Conservation (phyloP, 2,113 vertebrate genomes). For the Oceanites oceanicus region DNA sequence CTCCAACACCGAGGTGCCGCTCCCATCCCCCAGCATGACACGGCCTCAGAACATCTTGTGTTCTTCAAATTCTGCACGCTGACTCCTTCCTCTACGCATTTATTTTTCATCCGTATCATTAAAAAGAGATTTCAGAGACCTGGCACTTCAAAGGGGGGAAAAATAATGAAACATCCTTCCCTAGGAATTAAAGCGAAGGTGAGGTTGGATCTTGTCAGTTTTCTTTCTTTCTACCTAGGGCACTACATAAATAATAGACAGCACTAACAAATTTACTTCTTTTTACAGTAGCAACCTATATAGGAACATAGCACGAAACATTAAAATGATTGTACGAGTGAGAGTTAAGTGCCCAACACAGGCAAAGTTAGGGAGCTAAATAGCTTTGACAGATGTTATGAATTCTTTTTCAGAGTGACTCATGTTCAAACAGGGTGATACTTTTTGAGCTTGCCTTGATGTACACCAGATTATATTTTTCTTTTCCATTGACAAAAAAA, state of each 20-base stretch:
- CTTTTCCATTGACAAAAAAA: not conserved
- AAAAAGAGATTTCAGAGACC: not conserved
- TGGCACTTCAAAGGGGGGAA: constrained; percentile 29
- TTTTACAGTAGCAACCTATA: not conserved
- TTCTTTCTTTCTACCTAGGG: not conserved
- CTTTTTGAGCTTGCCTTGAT: not conserved
- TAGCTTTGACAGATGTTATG: not conserved
- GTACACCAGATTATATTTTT: not conserved
- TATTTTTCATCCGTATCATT: not conserved
- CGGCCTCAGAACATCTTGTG: not conserved
- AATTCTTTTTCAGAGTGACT: not conserved
- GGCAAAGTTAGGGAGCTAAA: not conserved
- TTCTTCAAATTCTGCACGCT: not conserved
- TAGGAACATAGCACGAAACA: not conserved
- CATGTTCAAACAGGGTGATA: not conserved
- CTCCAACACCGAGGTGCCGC: not conserved
- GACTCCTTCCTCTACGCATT: not conserved
- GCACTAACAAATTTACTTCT: not conserved
- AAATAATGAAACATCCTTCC: not conserved
- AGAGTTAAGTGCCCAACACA: not conserved
- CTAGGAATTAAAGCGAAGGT: not conserved
- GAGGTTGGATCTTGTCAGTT: not conserved
- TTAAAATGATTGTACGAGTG: not conserved
- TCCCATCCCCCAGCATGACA: not conserved
- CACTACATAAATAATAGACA: constrained; percentile 8